A percentile compares a stretch with the other conserved stretches of the same genome.
Conservation (phyloP, 2,113 vertebrate genomes). For the Tachysurus vachellii region DNA sequence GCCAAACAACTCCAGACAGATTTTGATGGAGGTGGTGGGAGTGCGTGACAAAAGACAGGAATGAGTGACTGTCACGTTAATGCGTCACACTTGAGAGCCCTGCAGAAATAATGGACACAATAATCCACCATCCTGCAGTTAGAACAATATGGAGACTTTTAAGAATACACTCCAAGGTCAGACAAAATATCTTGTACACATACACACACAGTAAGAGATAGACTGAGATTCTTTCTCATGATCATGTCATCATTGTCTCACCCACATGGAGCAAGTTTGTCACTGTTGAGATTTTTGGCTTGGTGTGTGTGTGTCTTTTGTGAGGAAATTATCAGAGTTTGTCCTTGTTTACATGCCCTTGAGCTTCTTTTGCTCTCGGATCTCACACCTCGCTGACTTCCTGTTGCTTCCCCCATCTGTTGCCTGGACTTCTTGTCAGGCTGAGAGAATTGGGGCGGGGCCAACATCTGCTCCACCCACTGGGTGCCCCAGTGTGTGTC, state of each 20-base stretch:
- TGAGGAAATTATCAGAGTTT: conserved; percentile 17
- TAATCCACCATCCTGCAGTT: not conserved
- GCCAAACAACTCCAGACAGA: no score
- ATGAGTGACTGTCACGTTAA: no score
- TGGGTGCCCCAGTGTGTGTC: conserved; percentile 33
- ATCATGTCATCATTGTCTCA: not conserved
- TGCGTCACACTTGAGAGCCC: no score
- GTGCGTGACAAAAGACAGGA: no score
- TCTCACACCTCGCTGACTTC: conserved; percentile 52
- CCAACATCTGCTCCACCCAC: conserved; percentile 33
- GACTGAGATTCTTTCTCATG: conserved; percentile 16
- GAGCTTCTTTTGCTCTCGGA: conserved; percentile 38
- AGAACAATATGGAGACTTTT: not conserved
- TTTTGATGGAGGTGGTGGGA: no score
- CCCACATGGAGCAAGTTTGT: not conserved
- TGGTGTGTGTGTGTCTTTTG: not conserved
- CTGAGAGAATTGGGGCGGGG: conserved; percentile 32
- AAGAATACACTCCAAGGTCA: not conserved
- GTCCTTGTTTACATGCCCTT: conserved; percentile 63
- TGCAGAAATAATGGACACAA: not conserved
- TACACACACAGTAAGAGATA: not conserved
- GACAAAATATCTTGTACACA: not conserved
- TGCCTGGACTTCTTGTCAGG: conserved; percentile 44
- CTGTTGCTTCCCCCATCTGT: conserved; percentile 63
- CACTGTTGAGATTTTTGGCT: not conserved